Percentiles rank a stretch among this genome's conserved stretches.
Evolutionary conservation across 2,888 invertebrate genomes (phyloP).

Genomic region (Teleogryllus oceanicus): DNA sequence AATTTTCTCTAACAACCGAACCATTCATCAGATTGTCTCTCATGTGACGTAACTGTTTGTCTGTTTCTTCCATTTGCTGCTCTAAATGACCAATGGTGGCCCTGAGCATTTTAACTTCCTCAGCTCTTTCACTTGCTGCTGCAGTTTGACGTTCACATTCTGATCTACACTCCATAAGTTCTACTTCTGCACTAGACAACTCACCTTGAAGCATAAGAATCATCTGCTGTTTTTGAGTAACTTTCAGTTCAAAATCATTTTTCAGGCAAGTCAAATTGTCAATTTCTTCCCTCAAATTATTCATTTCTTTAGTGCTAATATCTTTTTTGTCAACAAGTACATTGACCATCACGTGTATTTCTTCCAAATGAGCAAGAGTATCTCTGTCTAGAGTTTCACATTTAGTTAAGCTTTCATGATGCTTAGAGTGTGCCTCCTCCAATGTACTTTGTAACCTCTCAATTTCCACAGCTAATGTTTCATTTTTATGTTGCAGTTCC

Average conservation of each 20-base stretch:
- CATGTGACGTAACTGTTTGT: neutral
- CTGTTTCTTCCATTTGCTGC: conserved; percentile 21
- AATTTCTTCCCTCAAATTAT: conserved; percentile 12
- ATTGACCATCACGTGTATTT: neutral
- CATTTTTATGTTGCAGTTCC: neutral
- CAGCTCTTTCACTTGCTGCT: neutral
- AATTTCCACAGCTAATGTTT: neutral
- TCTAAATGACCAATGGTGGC: neutral
- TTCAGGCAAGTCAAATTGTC: neutral
- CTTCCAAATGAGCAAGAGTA: neutral
- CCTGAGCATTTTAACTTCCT: neutral
- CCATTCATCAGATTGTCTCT: conserved; percentile 25
- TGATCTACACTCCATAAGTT: conserved; percentile 29
- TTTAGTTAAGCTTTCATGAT: neutral
- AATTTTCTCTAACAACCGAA: conserved; percentile 29
- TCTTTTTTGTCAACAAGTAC: neutral
- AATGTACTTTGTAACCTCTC: neutral
- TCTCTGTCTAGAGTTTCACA: neutral
- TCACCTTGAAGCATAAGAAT: conserved; percentile 33
- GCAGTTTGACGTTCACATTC: conserved; percentile 25
- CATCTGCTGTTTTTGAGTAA: conserved; percentile 31
- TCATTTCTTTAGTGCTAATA: neutral
- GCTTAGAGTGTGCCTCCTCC: neutral
- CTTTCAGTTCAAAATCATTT: conserved; percentile 29
- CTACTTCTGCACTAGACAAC: conserved; percentile 30